Percentiles rank a stretch among this genome's conserved stretches.
phyloP scores from a whole-genome alignment of 2,113 vertebrate genomes.

The Nematolebias whitei region DNA sequence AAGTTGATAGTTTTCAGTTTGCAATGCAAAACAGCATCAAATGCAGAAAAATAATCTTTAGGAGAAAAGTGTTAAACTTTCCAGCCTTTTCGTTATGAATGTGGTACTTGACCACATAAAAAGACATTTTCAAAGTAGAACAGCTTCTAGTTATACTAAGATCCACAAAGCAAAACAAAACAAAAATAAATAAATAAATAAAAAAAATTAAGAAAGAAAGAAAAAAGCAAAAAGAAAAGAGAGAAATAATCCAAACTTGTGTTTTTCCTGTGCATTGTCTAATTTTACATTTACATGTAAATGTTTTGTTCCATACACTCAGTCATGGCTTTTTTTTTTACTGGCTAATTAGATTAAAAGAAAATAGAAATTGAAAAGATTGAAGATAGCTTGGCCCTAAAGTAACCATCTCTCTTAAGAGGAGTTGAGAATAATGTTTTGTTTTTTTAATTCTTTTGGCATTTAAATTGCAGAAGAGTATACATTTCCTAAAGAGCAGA shows the following conservation, averaged over 20 bases:
- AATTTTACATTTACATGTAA: conserved; percentile 1
- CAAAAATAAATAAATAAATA: too few species aligned
- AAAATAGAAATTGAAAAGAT: not conserved
- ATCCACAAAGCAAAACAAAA: too few species aligned
- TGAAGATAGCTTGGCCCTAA: not conserved
- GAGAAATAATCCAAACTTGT: not conserved
- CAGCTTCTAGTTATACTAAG: conserved; percentile 39
- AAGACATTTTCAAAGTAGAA: conserved; percentile 20
- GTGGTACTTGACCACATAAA: conserved; percentile 11
- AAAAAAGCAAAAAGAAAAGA: conserved; percentile 2
- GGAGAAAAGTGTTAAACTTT: too few species aligned
- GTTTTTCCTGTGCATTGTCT: conserved; percentile 4
- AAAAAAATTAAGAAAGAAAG: too few species aligned
- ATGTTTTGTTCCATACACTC: conserved; percentile 11
- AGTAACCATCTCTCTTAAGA: not conserved
- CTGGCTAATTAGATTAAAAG: not conserved
- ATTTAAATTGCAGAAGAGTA: conserved; percentile 26
- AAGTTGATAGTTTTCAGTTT: too few species aligned
- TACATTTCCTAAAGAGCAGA: conserved; percentile 15
- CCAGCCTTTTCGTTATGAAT: conserved; percentile 31
- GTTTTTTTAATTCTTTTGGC: not conserved
- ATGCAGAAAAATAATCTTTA: too few species aligned
- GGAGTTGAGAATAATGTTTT: not conserved
- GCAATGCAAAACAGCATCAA: too few species aligned
- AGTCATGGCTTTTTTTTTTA: conserved; percentile 4